phyloP scores from a whole-genome alignment of 2,888 invertebrate species.

The Archips xylosteana region DNA sequence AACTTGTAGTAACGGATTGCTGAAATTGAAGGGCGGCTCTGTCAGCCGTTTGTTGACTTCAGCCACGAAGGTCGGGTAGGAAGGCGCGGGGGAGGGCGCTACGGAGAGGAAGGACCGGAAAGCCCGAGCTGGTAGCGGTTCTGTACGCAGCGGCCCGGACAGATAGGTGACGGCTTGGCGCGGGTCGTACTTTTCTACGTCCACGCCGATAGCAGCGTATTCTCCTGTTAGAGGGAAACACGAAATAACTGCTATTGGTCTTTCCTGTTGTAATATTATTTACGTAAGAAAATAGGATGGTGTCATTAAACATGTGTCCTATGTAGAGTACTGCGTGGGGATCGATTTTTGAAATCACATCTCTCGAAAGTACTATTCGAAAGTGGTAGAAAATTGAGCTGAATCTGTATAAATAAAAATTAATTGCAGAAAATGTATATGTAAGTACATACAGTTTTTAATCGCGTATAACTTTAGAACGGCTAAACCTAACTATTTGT shows the following conservation, averaged over 20 bases:
- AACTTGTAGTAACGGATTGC: conserved; percentile 88
- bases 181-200: conserved; percentile 94
- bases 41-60: conserved; percentile 94
- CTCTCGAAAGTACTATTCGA: too few relatives aligned
- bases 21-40: conserved; percentile 94
- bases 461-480: too few relatives aligned
- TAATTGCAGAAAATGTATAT: too few relatives aligned
- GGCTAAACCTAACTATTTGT: too few relatives aligned
- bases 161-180: conserved; percentile 92
- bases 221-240: conserved; percentile 87
- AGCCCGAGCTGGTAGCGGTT: conserved; percentile 87
- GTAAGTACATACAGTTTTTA: too few relatives aligned
- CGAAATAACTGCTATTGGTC: background rate
- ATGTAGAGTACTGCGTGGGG: too few relatives aligned
- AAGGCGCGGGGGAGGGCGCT: conserved; percentile 90
- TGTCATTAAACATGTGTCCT: too few relatives aligned
- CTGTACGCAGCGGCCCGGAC: conserved; percentile 89
- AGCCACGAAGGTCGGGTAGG: conserved; percentile 89
- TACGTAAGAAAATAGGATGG: background rate
- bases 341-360: too few relatives aligned
- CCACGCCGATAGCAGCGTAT: conserved; percentile 97
- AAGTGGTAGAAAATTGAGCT: too few relatives aligned
- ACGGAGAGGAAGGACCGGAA: conserved; percentile 94
- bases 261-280: too few relatives aligned
- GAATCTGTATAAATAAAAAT: too few relatives aligned